Evolutionary conservation across 2,888 invertebrate species (phyloP), one percentile per base, ranked within the genome.

Genomic region (Acrocyrtus sp.): DNA sequence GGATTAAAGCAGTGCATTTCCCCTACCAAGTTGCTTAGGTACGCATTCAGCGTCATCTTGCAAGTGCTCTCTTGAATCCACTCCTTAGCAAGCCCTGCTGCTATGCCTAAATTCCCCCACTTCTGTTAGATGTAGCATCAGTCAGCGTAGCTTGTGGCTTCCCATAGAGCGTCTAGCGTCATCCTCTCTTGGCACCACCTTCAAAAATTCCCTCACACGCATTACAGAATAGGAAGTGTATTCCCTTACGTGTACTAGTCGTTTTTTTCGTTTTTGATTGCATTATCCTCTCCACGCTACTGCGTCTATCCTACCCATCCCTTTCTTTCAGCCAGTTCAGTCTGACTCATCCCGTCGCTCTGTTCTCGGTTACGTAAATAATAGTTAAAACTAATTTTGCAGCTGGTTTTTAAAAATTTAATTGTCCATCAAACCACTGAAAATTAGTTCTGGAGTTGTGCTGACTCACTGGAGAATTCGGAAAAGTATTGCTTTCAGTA

Each of bases 281-380:
- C 51, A 19, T 41, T 51, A 67, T 65, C 54, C 45, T 45, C n/a
- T 15, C 62, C 41, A 63, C 54, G 51, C n/a, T 15, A 22, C 1
- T 21, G 19, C 6, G 1, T 56, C 67, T 67, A 67, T 67, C 51
- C 67, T 39, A 24, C 17, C 48, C 67, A n/a, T n/a, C n/a, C n/a
- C 60, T 39, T 50, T 19, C 34, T 50, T n/a, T n/a, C n/a, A 56
- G 29, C 54, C 45, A 50, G 21, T 63, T 63, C 27, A 41, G 15
- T 57, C 24, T 67, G 50, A 58, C 67, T 67, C 67, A 65, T 26
- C 47, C 21, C 43, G 15, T 27, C 19, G 24, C 17, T 43, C 56
- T 21, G 27, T 15, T 56, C 56, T 53, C n/a, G 45, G 4, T 8
- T 53, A 22, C 53, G n/a, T 15, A 53, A 53, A 17, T 45, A 12